Evolutionary conservation across 2,797 vertebrate genomes (phyloP), one percentile per base, ranked within the genome.

Genomic region (Microchirus variegatus): DNA sequence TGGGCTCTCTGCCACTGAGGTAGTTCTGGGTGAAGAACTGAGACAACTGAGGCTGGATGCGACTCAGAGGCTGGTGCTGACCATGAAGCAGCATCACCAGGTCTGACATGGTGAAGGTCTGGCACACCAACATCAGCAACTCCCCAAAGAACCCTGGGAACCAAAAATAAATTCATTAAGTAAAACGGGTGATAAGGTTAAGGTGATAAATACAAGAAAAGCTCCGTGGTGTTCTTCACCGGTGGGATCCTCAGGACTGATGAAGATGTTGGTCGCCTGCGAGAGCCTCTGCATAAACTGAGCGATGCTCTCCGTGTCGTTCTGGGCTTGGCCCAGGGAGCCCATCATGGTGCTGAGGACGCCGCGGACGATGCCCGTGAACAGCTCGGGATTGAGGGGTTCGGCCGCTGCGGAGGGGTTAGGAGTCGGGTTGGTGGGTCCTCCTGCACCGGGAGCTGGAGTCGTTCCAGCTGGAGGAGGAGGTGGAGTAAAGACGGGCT

Each of bases 71-170:
- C 85, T 97, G 95, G 69, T 95, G 95, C 76, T 97, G 95, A 2
- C 96, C 96, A 0, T 98, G 96, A 4, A 98, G 93, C 67, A 97
- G 89, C 92, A 97, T 92, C 54, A 98, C 96, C 91, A 97, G 92
- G 49, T 98, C 96, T 5, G 96, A 94, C 96, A 97, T 95, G 59
- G 96, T 96, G 80, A 98, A 95, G 14, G 94, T 95, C 91, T 97
- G 95, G 79, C 96, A 97, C 73, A 98, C 93, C 59, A 97, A 79
- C 18, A 96, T 96, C 26, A 97, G 88, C 66, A 97, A 81, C 51
- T 96, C 95, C 16, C 96, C 95, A n/a, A 97, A 97, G 58, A 97
- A 97, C 9, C 96, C 96, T 96, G 74, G 0, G 7, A 35, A 56
- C 38, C 19, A 50, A 10, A 17, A 16, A 40, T 22, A 1, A 50